These are phyloP conservation scores for Halictus rubicundus DNA, from an alignment of 1,140 invertebrate species.

Conservation along the genomic window DNA sequence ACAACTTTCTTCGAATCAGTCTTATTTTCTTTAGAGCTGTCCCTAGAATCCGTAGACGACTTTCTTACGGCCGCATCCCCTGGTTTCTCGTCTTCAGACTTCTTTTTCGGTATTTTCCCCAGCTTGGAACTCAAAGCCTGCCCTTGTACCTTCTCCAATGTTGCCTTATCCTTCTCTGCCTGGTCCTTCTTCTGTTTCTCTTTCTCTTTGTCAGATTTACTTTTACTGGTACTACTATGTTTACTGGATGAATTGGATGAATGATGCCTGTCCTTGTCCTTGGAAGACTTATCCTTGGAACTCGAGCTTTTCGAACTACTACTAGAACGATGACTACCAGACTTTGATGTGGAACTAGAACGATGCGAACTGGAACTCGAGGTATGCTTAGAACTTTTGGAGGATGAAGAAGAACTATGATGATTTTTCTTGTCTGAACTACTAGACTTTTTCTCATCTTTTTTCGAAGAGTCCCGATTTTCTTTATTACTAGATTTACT, in stretches of 20 bases:
- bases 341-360: slow-evolving; percentile 76
- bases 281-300: slow-evolving; percentile 75
- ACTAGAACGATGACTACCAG: slow-evolving; percentile 73
- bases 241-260: slow-evolving; percentile 75
- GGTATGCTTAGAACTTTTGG: slow-evolving; percentile 75
- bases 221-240: slow-evolving; percentile 72
- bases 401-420: slow-evolving; percentile 80
- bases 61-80: slow-evolving; percentile 62
- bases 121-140: slow-evolving; percentile 84
- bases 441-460: slow-evolving; percentile 73
- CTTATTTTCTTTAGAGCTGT: slow-evolving; percentile 75
- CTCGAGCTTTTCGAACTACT: slow-evolving; percentile 67
- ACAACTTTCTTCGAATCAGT: slow-evolving; percentile 71
- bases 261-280: slow-evolving; percentile 76
- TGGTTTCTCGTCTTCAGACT: slow-evolving; percentile 76
- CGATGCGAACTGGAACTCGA: slow-evolving; percentile 70
- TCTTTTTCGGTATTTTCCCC: slow-evolving; percentile 89
- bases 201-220: slow-evolving; percentile 77
- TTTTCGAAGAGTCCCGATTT: slow-evolving; percentile 76
- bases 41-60: slow-evolving; percentile 71
- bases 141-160: slow-evolving; percentile 84
- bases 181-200: slow-evolving; percentile 80
- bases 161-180: slow-evolving; percentile 86
- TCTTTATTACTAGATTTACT: slow-evolving; percentile 77
- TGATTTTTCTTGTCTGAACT: slow-evolving; percentile 79